These are phyloP conservation scores for Auanema freiburgensis DNA, from an alignment of 2,888 invertebrate genomes.

Conservation along the genomic window DNA sequence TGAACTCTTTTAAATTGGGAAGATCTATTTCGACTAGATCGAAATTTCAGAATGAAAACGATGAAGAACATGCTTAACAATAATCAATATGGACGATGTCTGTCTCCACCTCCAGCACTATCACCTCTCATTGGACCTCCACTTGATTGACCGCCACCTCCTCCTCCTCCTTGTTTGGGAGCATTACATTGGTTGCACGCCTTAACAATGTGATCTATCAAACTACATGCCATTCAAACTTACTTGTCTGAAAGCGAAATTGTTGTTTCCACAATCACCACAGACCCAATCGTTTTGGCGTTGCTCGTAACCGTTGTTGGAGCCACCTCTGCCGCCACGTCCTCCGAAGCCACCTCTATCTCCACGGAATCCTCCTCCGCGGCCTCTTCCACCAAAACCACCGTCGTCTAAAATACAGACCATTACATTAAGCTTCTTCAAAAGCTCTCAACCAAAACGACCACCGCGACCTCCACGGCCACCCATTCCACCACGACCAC, in stretches of 20 bases:
- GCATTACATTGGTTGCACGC: constrained; percentile 45
- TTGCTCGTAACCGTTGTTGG: constrained; percentile 46
- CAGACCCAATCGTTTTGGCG: constrained; percentile 59
- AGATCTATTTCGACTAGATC: too few species aligned
- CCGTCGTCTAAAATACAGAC: constrained; percentile 52
- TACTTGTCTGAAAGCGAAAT: constrained; percentile 57
- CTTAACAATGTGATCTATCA: constrained; percentile 17
- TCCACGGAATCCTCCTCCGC: constrained; percentile 32
- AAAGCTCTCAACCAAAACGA: background rate
- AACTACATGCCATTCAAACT: background rate
- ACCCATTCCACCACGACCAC: constrained; percentile 29
- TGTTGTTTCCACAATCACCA: constrained; percentile 54
- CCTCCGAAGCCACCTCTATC: constrained; percentile 29
- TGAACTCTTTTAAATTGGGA: too few species aligned
- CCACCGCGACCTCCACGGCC: constrained; percentile 22
- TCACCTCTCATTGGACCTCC: constrained; percentile 30
- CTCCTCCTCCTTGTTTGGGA: constrained; percentile 24
- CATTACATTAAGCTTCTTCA: constrained; percentile 54
- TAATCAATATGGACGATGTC: constrained; percentile 21
- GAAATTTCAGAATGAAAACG: too few species aligned
- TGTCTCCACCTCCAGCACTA: constrained; percentile 24
- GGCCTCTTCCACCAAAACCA: constrained; percentile 19
- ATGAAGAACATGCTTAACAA: too few species aligned
- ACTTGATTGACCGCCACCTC: constrained; percentile 18
- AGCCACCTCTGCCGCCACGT: constrained; percentile 27